Evolutionary conservation across 2,888 invertebrate species (phyloP), one percentile per base, ranked within the genome.

Genomic region (Embidobia sp.): DNA sequence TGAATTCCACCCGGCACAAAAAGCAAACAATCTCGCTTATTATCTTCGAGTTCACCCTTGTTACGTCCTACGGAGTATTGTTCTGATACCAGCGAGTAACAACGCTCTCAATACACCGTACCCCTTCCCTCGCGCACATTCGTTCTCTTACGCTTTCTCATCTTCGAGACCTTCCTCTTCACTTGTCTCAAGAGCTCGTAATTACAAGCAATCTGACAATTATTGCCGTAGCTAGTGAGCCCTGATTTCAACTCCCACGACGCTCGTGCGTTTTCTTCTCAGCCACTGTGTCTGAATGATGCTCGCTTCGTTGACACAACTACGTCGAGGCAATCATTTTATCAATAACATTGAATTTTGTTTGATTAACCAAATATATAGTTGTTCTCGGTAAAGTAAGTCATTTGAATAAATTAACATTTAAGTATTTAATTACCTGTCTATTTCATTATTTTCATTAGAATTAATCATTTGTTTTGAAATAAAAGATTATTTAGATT

Each of bases 121-220:
- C 40, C 42, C 22, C 31, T 11, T 27, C 16, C 26, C 19, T 19
- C 11, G 31, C 46, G 15, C 51, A 59, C 70, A 55, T 72, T 67
- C 63, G 53, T 78, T 67, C 55, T 78, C 70, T 63, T 67, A 57
- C 46, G 55, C 73, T 40, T 64, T 78, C 78, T 49, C 70, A 64
- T 77, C 77, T 67, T 78, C 72, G 44, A 27, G 67, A 44, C 64
- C 59, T 59, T 77, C 67, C 73, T 74, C 81, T 82, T 81, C 81
- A 83, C 81, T 84, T 82, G 86, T 87, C 86, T 86, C 85, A 81
- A 87, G 85, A 84, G 85, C 83, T 85, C 85, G 85, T 86, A 86
- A 86, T 87, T 86, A 86, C 86, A 83, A 85, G 84, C 86, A 85
- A 86, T 86, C 86, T 84, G 85, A 84, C 87, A 86, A 86, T 86